Base-by-base conservation (phyloP, 2,113 vertebrate genomes). In the Poeciliopsis turrubarensis region DNA sequence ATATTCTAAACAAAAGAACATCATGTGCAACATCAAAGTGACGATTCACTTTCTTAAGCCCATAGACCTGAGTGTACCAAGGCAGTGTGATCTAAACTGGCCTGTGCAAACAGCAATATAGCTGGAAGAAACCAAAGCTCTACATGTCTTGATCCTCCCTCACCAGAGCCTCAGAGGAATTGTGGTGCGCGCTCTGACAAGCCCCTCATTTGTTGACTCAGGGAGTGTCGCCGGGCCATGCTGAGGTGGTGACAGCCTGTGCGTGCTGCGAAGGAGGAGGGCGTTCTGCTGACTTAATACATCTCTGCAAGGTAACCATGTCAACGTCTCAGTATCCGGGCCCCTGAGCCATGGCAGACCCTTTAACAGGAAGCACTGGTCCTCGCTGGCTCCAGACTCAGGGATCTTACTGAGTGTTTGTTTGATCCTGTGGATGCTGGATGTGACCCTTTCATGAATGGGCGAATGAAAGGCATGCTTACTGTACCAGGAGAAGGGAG, bases 201-300 rank as follows among this genome's bases (percentile, higher is more conserved):
- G 89, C 89, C 86, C 87, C 88, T 92, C 89, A 86, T 92, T 91
- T 94, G 91, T 94, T 94, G 92, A 93, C 91, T 90, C 89, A 92
- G 90, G 92, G 93, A 92, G 93, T 93, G 94, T 92, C 91, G 83
- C 92, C 82, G 78, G 87, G 88, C 87, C 88, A 86, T 79, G 90
- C 83, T 87, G 91, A 89, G 89, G 92, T 90, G 92, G 91, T 91
- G 92, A 91, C 88, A 91, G 79, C 74, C 77, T 86, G 78, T 86
- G 78, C 83, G 80, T 73, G 57, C 80, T 62, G 75, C 60, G 63
- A 72, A 72, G 73, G 75, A 67, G 80, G 73, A 83, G 85, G 68
- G 37, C n/a, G 76, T 60, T 66, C 71, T 9, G 34, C 78, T 82
- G 81, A 75, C 89, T 87, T 78, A 89, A 90, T 82, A 87, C 84